These are phyloP conservation scores for Corapipo altera DNA, from an alignment of 2,113 vertebrate species.

Conservation along the genomic window DNA sequence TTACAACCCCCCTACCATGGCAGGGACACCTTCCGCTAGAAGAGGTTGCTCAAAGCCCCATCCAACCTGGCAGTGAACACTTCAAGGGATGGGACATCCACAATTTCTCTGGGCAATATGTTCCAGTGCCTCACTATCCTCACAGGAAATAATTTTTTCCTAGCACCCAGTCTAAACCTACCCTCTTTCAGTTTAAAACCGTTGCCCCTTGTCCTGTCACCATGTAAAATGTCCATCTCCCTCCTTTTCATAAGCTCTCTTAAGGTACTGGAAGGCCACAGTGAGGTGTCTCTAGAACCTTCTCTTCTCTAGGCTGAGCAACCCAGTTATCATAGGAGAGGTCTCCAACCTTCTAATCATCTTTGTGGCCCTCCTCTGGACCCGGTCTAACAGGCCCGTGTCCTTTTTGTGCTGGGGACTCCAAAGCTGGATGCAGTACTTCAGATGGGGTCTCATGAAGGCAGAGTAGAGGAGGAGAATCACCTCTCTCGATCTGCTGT, in stretches of 20 bases:
- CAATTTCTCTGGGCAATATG: neutral
- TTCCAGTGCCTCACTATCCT: neutral
- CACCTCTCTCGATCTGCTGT: neutral
- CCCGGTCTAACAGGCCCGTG: neutral
- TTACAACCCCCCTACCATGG: neutral
- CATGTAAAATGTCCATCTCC: neutral
- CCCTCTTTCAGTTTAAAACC: neutral
- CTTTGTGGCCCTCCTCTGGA: neutral
- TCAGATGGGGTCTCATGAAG: neutral
- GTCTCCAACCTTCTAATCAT: neutral
- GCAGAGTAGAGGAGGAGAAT: neutral
- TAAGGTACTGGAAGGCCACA: neutral
- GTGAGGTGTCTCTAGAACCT: neutral
- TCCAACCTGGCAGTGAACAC: neutral
- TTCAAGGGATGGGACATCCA: neutral
- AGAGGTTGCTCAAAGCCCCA: neutral
- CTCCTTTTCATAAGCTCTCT: neutral
- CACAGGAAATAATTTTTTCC: neutral
- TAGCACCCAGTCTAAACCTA: neutral
- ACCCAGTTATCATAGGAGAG: neutral
- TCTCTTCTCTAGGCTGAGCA: neutral
- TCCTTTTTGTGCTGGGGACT: neutral
- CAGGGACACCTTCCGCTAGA: neutral
- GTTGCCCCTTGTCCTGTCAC: neutral
- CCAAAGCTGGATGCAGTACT: neutral